Conservation (phyloP, 2,113 vertebrate species). For the Amphilophus citrinellus region DNA sequence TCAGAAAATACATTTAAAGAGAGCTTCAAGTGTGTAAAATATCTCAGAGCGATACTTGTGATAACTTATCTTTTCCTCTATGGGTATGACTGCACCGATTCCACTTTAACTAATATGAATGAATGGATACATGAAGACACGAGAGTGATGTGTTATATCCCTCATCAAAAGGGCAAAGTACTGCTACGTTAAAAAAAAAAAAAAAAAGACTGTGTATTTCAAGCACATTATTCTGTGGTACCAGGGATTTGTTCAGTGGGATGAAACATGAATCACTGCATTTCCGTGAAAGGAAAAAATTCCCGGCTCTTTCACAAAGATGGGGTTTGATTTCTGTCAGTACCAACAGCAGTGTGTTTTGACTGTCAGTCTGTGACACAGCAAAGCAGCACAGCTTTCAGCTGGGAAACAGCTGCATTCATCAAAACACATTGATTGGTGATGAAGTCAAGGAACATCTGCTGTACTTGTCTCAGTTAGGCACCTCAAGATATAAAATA, state of each 20-base stretch:
- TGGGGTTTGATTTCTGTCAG: slow-evolving; percentile 65
- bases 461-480: slow-evolving; percentile 22
- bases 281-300: slow-evolving; percentile 56
- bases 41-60: slow-evolving; percentile 63
- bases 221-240: slow-evolving; percentile 58
- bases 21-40: slow-evolving; percentile 57
- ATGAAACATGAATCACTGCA: slow-evolving; percentile 65
- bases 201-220: slow-evolving; percentile 52
- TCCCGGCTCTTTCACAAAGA: slow-evolving; percentile 47
- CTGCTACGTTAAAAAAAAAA: slow-evolving; percentile 29
- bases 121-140: slow-evolving; percentile 67
- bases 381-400: slow-evolving; percentile 40
- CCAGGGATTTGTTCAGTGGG: slow-evolving; percentile 60
- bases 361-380: slow-evolving; percentile 56
- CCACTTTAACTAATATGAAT: slow-evolving; percentile 70
- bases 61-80: slow-evolving; percentile 70
- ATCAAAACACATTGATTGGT: slow-evolving; percentile 58
- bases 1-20: slow-evolving; percentile 67
- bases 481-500: background rate
- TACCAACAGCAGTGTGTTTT: slow-evolving; percentile 44
- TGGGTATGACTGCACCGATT: slow-evolving; percentile 59
- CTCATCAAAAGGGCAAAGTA: slow-evolving; percentile 66
- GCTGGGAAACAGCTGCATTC: slow-evolving; percentile 44
- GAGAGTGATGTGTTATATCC: slow-evolving; percentile 63
- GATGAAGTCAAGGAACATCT: slow-evolving; percentile 18